Evolutionary conservation across 2,888 invertebrate species (phyloP).

Genomic region (Eustalomyia histrio): DNA sequence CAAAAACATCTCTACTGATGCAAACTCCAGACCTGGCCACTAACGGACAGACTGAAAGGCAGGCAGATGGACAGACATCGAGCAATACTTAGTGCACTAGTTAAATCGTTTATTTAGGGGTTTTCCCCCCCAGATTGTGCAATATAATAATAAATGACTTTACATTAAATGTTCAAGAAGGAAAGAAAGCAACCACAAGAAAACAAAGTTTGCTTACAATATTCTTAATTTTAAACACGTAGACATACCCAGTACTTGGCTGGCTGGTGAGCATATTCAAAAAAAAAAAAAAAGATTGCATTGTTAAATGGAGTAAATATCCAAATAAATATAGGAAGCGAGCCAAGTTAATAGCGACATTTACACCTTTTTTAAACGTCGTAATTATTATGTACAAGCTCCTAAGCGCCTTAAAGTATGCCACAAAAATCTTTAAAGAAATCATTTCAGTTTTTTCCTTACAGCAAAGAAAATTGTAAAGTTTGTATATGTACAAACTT

Average conservation of each 20-base stretch:
- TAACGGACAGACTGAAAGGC: constrained; percentile 11
- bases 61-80: constrained; percentile 1
- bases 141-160: constrained; percentile 33
- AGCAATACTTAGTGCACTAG: constrained; percentile 2
- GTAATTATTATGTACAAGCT: background rate
- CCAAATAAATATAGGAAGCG: background rate
- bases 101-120: constrained; percentile 11
- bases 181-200: constrained; percentile 18
- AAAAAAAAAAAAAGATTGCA: background rate
- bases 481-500: no score
- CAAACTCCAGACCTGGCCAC: background rate
- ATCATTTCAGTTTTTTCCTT: no score
- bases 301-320: background rate
- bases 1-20: background rate
- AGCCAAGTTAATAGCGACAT: background rate
- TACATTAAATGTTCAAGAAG: constrained; percentile 21
- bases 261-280: background rate
- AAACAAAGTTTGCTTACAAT: constrained; percentile 6
- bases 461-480: no score
- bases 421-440: constrained; percentile 1
- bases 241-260: background rate
- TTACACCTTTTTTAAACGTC: background rate
- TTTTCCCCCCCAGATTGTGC: constrained; percentile 7
- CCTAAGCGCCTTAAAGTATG: constrained; percentile 37
- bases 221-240: background rate